Conservation (phyloP, 2,888 invertebrate species). For the Tenthredo distinguenda region DNA sequence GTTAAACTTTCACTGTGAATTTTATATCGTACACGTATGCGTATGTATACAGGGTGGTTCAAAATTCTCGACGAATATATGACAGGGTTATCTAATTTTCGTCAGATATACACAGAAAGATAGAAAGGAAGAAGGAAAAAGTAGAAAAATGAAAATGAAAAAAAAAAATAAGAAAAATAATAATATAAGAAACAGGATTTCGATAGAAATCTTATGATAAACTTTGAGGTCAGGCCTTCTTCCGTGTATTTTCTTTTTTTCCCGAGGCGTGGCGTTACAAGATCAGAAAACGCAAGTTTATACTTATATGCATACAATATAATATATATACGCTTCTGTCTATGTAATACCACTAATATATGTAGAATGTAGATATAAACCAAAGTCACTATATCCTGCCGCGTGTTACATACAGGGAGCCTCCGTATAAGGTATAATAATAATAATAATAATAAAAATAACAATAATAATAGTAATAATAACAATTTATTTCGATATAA, state of each 20-base stretch:
- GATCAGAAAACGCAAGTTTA: neutral
- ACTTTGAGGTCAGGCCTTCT: neutral
- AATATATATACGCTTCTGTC: neutral
- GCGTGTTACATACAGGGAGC: neutral
- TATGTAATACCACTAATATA: neutral
- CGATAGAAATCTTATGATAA: neutral
- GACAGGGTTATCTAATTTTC: no score
- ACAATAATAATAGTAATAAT: no score
- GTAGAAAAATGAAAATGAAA: neutral
- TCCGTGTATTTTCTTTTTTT: neutral
- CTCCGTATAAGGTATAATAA: neutral
- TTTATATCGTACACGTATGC: neutral
- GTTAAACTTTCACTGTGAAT: constrained; percentile 1
- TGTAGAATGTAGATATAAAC: neutral
- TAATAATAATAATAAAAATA: no score
- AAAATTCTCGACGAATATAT: no score
- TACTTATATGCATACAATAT: neutral
- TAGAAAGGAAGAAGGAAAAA: neutral
- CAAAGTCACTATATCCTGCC: neutral
- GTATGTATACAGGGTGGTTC: neutral
- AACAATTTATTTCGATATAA: no score
- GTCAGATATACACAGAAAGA: no score
- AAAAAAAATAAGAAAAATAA: neutral
- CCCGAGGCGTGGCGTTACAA: neutral
- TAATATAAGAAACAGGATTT: neutral